Evolutionary conservation across 2,797 vertebrate genomes (phyloP).

Genomic region (Sitta carolinensis): DNA sequence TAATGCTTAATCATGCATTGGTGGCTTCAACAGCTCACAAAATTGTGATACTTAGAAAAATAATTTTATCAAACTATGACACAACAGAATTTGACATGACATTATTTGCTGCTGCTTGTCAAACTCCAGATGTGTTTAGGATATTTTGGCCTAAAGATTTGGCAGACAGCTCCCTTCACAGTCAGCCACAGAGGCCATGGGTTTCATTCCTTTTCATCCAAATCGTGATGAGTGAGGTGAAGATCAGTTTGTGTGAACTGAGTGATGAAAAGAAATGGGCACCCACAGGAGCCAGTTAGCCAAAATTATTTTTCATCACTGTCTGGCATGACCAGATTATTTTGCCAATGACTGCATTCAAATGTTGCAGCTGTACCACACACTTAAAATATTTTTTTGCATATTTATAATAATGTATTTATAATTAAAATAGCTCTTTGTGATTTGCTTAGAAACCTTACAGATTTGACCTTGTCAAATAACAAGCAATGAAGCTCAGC

Average conservation of each 20-base stretch:
- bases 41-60: not conserved
- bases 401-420: not conserved
- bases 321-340: not conserved
- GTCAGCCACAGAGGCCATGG: accelerated
- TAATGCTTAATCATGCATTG: not conserved
- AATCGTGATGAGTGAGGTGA: not conserved
- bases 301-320: not conserved
- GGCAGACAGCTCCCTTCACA: not conserved
- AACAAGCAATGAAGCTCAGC: not conserved
- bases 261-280: not conserved
- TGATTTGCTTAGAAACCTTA: not conserved
- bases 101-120: not conserved
- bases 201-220: not conserved
- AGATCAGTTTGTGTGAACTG: not conserved
- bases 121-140: not conserved
- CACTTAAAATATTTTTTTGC: not conserved
- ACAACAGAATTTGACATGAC: not conserved
- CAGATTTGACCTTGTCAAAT: not conserved
- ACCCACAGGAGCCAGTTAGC: not conserved
- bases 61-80: not conserved
- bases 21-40: not conserved
- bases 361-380: not conserved
- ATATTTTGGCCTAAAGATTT: not conserved
- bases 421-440: not conserved
- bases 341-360: not conserved